Evolutionary conservation across 2,888 invertebrate species (phyloP), one percentile per base, ranked within the genome.

Genomic region (Tenthredo scrophulariae): DNA sequence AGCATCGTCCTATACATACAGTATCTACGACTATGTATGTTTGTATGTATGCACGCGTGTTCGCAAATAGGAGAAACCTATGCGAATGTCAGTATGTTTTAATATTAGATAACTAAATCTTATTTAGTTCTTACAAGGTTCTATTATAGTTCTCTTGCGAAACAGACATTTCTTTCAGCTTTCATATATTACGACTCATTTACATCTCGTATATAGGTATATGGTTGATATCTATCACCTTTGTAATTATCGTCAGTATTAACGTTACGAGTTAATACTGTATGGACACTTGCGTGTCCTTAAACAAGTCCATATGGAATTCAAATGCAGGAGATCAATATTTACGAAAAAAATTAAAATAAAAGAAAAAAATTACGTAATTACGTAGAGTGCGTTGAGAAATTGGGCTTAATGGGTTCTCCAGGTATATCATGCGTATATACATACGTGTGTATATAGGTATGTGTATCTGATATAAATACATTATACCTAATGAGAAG

Each of bases 291-390:
- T 10, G 72, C 40, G 72, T 74, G 72, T 37, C 58, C 40, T 62
- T 22, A 26, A 13, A 40, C n/a, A 62, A 50, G 37, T 50, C 58
- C 80, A 15, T 26, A 62, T 2, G 80, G 80, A 40, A 80, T 80
- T 80, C n/a, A 37, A 26, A 80, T 80, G 37, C 80, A 50, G 62
- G 33, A 80, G 58, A 80, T 80, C 40, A 62, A 80, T 80, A 40
- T 58, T 58, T 22, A 40, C 29, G 40, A 22, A 62, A 50, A 54
- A 54, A 6, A 50, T 50, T 9, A 18, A 50, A 18, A 50, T 18
- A n/a, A n/a, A 54, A 37, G 37, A 37, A 54, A 6, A 54, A 54
- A 40, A 62, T 80, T 26, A 80, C 15, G 40, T 62, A 80, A 80
- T 80, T 80, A 62, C 58, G 58, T 80, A 40, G 62, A 80, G 80